These are phyloP conservation scores for Tachuris rubrigastra DNA, from an alignment of 2,113 vertebrate species.

Conservation along the genomic window DNA sequence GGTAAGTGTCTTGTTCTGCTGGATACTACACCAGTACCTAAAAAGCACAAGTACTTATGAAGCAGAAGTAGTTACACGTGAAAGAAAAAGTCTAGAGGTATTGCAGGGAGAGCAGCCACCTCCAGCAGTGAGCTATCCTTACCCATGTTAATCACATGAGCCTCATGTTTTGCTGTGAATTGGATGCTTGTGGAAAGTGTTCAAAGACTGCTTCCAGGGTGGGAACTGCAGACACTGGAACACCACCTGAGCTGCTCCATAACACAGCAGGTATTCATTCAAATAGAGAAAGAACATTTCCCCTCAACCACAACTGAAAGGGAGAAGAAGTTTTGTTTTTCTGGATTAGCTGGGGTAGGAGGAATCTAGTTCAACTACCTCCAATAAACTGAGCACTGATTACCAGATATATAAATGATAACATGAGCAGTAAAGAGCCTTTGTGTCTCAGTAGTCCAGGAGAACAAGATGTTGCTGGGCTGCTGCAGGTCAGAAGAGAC, in stretches of 20 bases:
- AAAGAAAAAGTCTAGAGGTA: background rate
- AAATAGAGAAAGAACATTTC: background rate
- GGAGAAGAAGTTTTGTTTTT: background rate
- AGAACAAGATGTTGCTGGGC: background rate
- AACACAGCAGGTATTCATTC: rapidly evolving
- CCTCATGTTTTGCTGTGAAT: background rate
- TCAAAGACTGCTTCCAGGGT: background rate
- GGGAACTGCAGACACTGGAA: background rate
- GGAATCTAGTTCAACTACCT: background rate
- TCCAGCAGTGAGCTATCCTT: background rate
- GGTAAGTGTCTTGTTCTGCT: background rate
- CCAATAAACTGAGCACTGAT: background rate
- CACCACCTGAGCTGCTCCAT: background rate
- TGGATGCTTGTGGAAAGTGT: background rate
- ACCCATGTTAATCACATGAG: rapidly evolving
- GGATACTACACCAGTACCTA: background rate
- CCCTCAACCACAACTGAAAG: background rate
- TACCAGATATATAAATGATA: background rate
- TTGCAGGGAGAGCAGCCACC: background rate
- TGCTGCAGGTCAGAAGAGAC: background rate
- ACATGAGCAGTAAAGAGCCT: background rate
- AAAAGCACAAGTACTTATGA: background rate
- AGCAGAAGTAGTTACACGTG: background rate
- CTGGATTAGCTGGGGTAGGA: background rate
- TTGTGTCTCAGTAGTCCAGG: rapidly evolving